A percentile compares a stretch with the other conserved stretches of the same genome.
phyloP scores from a whole-genome alignment of 2,888 invertebrate genomes.

The Heliconius hortense region DNA sequence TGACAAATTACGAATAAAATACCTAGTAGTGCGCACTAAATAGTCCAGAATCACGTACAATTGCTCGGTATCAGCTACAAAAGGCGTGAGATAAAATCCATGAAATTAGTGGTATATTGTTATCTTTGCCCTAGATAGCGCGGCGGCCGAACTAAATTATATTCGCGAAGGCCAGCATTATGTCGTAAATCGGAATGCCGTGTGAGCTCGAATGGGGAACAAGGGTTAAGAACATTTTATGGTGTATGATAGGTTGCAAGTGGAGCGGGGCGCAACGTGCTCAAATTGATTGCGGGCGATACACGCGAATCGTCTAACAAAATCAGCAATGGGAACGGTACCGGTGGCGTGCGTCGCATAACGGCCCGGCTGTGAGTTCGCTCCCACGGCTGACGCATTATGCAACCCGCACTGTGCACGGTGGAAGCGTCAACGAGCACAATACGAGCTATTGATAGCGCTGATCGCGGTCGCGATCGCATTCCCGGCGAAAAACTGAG shows the following conservation, averaged over 20 bases:
- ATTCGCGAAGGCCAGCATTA: constrained; percentile 44
- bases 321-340: constrained; percentile 80
- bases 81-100: constrained; percentile 39
- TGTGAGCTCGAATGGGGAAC: constrained; percentile 60
- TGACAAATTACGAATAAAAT: constrained; percentile 34
- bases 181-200: constrained; percentile 41
- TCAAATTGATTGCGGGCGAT: constrained; percentile 76
- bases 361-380: constrained; percentile 63
- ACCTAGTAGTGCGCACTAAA: constrained; percentile 29
- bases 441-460: constrained; percentile 54
- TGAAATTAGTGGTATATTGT: constrained; percentile 57
- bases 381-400: constrained; percentile 78
- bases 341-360: constrained; percentile 77
- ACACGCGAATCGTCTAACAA: constrained; percentile 80
- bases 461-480: constrained; percentile 59
- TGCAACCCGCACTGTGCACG: constrained; percentile 63
- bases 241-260: constrained; percentile 67
- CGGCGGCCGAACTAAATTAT: constrained; percentile 57
- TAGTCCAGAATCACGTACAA: constrained; percentile 37
- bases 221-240: constrained; percentile 60
- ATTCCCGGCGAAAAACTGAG: constrained; percentile 63
- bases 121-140: constrained; percentile 52
- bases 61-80: constrained; percentile 33
- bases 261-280: constrained; percentile 64
- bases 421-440: constrained; percentile 59